phyloP scores from a whole-genome alignment of 2,113 vertebrate species.

The Ochotona princeps region DNA sequence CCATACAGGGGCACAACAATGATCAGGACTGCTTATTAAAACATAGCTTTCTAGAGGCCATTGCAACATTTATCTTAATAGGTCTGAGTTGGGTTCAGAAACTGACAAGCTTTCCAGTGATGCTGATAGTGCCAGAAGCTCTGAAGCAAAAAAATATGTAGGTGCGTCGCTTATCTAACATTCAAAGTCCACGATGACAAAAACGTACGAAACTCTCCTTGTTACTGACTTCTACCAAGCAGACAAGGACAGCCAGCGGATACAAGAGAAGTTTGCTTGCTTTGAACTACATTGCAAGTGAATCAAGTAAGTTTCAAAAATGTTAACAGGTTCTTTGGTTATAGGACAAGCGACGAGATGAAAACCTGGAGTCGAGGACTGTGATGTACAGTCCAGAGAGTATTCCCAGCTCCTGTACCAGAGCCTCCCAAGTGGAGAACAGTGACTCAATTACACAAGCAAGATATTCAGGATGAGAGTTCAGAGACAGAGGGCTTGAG shows the following conservation, averaged over 20 bases:
- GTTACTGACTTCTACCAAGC: neutral
- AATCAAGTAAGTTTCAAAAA: neutral
- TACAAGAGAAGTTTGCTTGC: neutral
- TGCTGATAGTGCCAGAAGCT: neutral
- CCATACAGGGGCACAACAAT: neutral
- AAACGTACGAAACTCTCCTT: neutral
- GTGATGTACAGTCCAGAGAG: neutral
- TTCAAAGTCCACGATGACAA: neutral
- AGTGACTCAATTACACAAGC: neutral
- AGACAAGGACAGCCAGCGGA: neutral
- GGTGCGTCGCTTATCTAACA: neutral
- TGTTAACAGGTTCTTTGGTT: neutral
- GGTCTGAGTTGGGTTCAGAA: neutral
- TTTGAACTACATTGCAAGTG: neutral
- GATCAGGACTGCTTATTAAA: neutral
- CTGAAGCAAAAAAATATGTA: neutral
- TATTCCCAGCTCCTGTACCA: neutral
- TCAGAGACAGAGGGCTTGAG: rapidly evolving
- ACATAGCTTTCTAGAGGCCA: neutral
- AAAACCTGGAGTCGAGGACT: neutral
- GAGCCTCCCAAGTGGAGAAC: neutral
- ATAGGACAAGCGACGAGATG: neutral
- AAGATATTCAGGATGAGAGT: neutral
- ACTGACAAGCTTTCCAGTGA: neutral
- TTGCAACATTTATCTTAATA: neutral